These are phyloP conservation scores for Pipistrellus kuhlii DNA, from an alignment of 2,797 vertebrate species.

Conservation along the genomic window DNA sequence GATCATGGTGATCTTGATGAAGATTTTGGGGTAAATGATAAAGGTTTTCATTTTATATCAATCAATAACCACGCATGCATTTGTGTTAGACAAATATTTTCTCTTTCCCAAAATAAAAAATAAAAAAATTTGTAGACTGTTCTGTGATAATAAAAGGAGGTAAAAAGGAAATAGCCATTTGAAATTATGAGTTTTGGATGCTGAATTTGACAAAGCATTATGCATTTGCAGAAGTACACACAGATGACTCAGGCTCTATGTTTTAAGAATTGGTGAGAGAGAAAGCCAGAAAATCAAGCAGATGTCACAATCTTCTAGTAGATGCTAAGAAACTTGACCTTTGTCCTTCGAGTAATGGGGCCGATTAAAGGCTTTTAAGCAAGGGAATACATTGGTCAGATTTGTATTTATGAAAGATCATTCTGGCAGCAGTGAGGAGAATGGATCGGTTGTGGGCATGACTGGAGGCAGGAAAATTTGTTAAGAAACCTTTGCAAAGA, in stretches of 20 bases:
- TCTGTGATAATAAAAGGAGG: neutral
- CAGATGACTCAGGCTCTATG: neutral
- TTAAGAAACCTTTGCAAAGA: constrained; percentile 53
- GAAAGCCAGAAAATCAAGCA: constrained; percentile 40
- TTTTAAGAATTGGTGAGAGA: neutral
- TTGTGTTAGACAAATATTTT: neutral
- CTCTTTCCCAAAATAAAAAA: neutral
- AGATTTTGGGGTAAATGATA: neutral
- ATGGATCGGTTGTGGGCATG: constrained; percentile 6
- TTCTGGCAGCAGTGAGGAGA: constrained; percentile 34
- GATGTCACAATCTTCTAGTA: neutral
- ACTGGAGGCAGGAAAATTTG: constrained; percentile 13
- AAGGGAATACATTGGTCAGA: constrained; percentile 40
- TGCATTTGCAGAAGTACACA: neutral
- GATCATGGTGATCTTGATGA: neutral
- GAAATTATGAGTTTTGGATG: neutral
- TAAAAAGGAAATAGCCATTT: neutral
- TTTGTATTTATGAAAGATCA: constrained; percentile 54
- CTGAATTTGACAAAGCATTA: neutral
- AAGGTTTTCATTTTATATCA: neutral
- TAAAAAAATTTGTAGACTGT: neutral
- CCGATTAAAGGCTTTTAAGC: constrained; percentile 19
- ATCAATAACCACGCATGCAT: neutral
- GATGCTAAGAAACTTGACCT: constrained; percentile 39
- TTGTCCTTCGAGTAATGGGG: neutral